Conservation (phyloP, 2,888 invertebrate genomes). For the Drosophila robusta region DNA sequence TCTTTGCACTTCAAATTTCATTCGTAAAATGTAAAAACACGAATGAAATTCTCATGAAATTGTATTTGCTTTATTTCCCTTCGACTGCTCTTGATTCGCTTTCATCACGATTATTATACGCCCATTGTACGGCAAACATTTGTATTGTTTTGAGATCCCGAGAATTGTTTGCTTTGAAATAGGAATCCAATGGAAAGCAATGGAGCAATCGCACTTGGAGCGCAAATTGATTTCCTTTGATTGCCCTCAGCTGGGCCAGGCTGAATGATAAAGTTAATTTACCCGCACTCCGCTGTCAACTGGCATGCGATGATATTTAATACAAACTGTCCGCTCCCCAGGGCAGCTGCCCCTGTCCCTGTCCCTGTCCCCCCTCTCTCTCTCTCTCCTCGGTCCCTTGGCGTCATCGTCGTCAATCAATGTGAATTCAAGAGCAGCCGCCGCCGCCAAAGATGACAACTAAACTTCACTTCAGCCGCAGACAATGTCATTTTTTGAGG, state of each 20-base stretch:
- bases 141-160: constrained; percentile 12
- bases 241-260: constrained; percentile 16
- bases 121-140: constrained; percentile 1
- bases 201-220: constrained; percentile 42
- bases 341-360: no score
- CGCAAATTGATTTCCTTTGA: constrained; percentile 45
- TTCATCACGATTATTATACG: constrained; percentile 15
- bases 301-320: constrained; percentile 43
- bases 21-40: not conserved
- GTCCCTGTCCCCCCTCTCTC: no score
- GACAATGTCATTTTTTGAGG: constrained; percentile 64
- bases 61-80: not conserved
- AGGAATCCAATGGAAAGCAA: constrained; percentile 13
- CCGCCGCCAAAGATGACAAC: constrained; percentile 69
- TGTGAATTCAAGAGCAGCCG: constrained; percentile 65
- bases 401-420: constrained; percentile 68
- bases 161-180: constrained; percentile 17
- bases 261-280: constrained; percentile 55
- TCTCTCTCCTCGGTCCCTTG: not conserved
- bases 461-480: constrained; percentile 74
- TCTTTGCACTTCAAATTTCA: not conserved
- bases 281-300: constrained; percentile 27
- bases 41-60: constrained; percentile 1
- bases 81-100: constrained; percentile 9
- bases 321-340: constrained; percentile 34